Percentiles rank a stretch among this genome's conserved stretches.
Conservation (phyloP, 2,797 vertebrate species). For the Cyprinella venusta region DNA sequence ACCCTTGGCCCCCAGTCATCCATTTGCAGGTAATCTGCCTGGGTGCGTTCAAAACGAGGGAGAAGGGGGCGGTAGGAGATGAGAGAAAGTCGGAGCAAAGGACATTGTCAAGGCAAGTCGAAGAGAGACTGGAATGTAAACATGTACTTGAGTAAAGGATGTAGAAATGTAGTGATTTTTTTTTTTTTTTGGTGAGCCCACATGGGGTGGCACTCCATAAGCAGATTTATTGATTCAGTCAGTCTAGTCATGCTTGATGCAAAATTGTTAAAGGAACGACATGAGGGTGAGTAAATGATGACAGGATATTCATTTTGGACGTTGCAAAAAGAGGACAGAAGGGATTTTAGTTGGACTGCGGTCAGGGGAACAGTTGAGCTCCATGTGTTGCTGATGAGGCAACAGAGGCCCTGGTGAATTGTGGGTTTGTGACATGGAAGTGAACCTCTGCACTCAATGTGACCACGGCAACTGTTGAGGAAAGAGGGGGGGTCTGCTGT, state of each 20-base stretch:
- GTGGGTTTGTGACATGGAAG: slow-evolving; percentile 54
- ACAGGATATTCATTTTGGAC: neutral
- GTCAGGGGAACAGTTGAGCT: slow-evolving; percentile 27
- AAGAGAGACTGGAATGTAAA: slow-evolving; percentile 63
- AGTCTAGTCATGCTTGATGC: neutral
- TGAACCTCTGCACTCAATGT: slow-evolving; percentile 63
- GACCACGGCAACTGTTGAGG: slow-evolving; percentile 73
- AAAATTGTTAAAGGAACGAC: neutral
- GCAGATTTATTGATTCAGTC: neutral
- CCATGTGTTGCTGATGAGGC: slow-evolving; percentile 30
- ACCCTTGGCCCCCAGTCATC: slow-evolving; percentile 66
- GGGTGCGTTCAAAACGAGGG: slow-evolving; percentile 63
- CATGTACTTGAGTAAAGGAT: slow-evolving; percentile 61
- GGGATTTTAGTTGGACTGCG: neutral
- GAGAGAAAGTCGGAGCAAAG: slow-evolving; percentile 63
- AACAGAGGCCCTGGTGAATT: slow-evolving; percentile 28
- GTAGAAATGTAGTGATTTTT: slow-evolving; percentile 38
- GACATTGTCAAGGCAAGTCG: slow-evolving; percentile 65
- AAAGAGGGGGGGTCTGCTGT: slow-evolving; percentile 63
- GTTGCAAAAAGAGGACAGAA: no score
- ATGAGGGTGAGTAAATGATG: neutral
- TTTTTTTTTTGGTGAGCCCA: neutral
- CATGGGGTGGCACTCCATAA: neutral
- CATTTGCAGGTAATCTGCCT: slow-evolving; percentile 69
- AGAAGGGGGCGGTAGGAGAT: slow-evolving; percentile 47